Evolutionary conservation across 2,888 invertebrate genomes (phyloP), one percentile per base, ranked within the genome.

Genomic region (Ernsta delagoae): DNA sequence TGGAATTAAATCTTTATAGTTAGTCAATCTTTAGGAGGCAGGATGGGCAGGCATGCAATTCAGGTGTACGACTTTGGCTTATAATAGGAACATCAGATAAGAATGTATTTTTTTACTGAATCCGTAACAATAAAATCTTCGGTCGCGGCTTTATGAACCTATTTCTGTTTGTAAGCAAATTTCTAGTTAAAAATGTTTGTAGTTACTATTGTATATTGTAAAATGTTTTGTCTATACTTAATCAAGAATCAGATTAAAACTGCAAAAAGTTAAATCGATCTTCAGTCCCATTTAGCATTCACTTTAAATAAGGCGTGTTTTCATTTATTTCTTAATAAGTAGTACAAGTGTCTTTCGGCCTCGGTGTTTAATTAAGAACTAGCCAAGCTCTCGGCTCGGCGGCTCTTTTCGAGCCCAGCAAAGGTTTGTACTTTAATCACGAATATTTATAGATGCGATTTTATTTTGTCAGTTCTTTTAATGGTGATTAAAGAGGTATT

Each of bases 251-350:
- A 45, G 3, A 60, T 31, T 45, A n/a, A 53, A 43, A 53, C 24
- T 59, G 48, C n/a, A 41, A 62, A 53, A 59, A 59, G 9, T 59
- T 43, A 62, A 61, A 56, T 61, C 31, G 62, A 39, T 50, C 68
- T 57, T 41, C 31, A 39, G 11, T 45, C 67, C 62, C 57, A 57
- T 69, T 63, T 59, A 63, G 63, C 48, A 68, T 63, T 63, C 69
- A 63, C 41, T 63, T 54, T 68, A 59, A 56, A 81, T 78, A 78
- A 82, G 81, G 82, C 81, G 79, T 84, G 82, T 85, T 80, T 87
- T 84, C 83, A 87, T 88, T 89, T 87, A 86, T 85, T 87, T 90
- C 86, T 89, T 89, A 88, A 88, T 88, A 89, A 86, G 85, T 59
- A 11, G 64, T 48, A 61, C 70, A n/a, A 68, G 57, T 79, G 78